Evolutionary conservation across 2,888 invertebrate species (phyloP), one percentile per base, ranked within the genome.

Genomic region (Eutolmus rufibarbis): DNA sequence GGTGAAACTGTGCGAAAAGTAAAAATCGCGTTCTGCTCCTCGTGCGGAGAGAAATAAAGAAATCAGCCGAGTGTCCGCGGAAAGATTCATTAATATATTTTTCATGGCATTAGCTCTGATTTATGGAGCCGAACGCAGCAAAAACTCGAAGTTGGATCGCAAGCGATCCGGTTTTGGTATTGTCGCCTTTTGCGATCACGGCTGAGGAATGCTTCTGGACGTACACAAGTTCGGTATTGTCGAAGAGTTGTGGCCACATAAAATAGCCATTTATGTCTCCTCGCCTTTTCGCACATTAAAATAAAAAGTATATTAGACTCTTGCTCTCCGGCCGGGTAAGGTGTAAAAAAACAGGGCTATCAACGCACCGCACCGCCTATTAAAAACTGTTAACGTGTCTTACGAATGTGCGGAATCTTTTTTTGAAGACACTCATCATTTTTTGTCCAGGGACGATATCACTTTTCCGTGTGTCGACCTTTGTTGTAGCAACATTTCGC

Each of bases 11-110:
- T n/a, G n/a, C 40, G 40, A 46, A 37, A 37, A 78, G 23, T 78
- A 19, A 76, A 76, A 76, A 76, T 76, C 37, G 8, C 34, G 16
- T 8, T 8, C 7, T n/a, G 37, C 37, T n/a, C n/a, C 31, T 31
- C 31, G 31, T 1, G 34, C 66, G 14, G 14, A 3, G 66, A 78
- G 40, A 40, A 78, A 43, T 43, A 46, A 78, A 46, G 78, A 78
- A 78, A 78, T 78, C 78, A 46, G 78, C 12, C 37, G 23, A 78
- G 46, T 78, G 78, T 78, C 46, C 78, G 43, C 46, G 14, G 78
- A 78, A 78, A 78, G 40, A 40, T 78, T 78, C 78, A 78, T 78
- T 46, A 78, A 78, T 78, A 78, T 78, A 78, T 78, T 43, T 78
- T 40, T 19, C 78, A 40, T 46, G 46, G 43, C 78, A 78, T 78